A percentile compares a stretch with the other conserved stretches of the same genome.
These are phyloP conservation scores for Tauraco hartlaubi DNA, from an alignment of 2,797 vertebrate genomes.

Conservation along the genomic window DNA sequence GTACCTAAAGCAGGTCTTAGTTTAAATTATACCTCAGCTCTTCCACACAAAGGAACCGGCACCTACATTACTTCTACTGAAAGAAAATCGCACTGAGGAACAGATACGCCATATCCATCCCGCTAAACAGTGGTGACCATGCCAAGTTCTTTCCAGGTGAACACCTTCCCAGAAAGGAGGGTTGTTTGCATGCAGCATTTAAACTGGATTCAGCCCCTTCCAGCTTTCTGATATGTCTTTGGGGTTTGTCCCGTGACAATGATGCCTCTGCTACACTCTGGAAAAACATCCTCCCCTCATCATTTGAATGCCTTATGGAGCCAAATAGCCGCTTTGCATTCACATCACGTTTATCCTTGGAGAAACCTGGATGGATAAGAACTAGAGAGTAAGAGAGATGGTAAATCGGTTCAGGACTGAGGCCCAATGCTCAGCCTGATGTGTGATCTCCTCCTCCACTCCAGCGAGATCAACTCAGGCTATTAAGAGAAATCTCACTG, in stretches of 20 bases:
- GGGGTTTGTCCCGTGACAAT: neutral
- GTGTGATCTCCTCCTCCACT: neutral
- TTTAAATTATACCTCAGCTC: neutral
- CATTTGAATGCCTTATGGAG: accelerated
- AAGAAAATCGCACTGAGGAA: neutral
- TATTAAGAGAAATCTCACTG: neutral
- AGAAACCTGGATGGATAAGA: neutral
- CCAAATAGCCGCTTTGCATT: neutral
- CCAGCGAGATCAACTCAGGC: neutral
- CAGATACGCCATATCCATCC: accelerated
- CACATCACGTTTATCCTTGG: neutral
- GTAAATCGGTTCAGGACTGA: neutral
- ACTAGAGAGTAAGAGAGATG: neutral
- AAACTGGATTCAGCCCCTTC: neutral
- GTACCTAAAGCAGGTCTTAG: neutral
- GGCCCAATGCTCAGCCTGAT: neutral
- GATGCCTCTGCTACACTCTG: neutral
- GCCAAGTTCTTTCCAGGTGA: neutral
- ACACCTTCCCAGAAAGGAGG: neutral
- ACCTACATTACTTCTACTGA: neutral
- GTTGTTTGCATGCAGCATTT: neutral
- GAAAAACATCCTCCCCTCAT: neutral
- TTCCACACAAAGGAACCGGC: neutral
- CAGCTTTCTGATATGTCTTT: neutral
- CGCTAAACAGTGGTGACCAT: neutral